These are phyloP conservation scores for Excalfactoria chinensis DNA, from an alignment of 2,113 vertebrate genomes.

Conservation along the genomic window DNA sequence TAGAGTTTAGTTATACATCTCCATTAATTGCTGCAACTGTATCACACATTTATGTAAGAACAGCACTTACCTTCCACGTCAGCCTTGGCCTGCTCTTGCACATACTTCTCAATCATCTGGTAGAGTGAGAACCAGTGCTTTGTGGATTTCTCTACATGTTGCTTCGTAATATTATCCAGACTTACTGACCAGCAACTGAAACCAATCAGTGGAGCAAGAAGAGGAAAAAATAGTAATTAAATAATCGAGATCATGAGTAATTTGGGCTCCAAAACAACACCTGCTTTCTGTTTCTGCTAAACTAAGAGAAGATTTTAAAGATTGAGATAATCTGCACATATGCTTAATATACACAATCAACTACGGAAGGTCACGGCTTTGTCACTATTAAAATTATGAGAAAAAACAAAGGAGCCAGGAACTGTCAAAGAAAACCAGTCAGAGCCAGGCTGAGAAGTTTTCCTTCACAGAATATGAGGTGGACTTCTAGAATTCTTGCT, in stretches of 20 bases:
- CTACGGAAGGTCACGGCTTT: background rate
- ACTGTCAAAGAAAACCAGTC: background rate
- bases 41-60: background rate
- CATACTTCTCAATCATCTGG: constrained; percentile 90
- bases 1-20: background rate
- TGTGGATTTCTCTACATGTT: constrained; percentile 86
- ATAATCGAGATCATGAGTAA: background rate
- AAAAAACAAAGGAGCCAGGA: background rate
- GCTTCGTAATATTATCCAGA: constrained; percentile 90
- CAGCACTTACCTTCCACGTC: constrained; percentile 74
- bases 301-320: background rate
- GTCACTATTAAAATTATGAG: background rate
- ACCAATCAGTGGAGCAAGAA: background rate
- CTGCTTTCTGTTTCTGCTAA: background rate
- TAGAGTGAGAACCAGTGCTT: constrained; percentile 97
- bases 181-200: constrained; percentile 94
- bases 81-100: constrained; percentile 81
- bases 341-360: background rate
- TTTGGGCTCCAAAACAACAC: background rate
- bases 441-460: background rate
- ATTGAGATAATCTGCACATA: background rate
- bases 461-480: background rate
- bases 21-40: background rate
- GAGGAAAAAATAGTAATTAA: background rate
- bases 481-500: background rate